Evolutionary conservation across 23 tunicate species (phyloP).

Genomic region (Ascidia mentula): DNA sequence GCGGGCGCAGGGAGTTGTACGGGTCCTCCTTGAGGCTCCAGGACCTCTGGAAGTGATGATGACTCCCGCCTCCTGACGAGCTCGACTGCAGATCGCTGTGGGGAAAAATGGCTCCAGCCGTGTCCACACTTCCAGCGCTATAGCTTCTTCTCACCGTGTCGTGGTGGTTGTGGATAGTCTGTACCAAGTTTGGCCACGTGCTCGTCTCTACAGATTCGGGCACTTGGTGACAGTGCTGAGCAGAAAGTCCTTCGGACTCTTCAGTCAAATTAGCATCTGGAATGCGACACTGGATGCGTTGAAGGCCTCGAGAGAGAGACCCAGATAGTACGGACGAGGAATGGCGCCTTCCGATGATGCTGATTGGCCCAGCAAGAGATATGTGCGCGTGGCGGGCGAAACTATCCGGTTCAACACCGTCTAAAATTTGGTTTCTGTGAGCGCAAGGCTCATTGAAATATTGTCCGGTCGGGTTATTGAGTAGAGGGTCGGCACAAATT

Average conservation of each 20-base stretch:
- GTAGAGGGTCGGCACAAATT: not conserved
- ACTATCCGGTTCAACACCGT: not conserved
- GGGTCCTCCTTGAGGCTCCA: constrained; percentile 15
- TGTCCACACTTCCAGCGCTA: constrained; percentile 67
- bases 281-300: not conserved
- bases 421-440: not conserved
- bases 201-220: not conserved
- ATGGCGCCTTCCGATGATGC: constrained; percentile 50
- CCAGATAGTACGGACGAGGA: constrained; percentile 8
- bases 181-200: not conserved
- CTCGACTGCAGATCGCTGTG: constrained; percentile 9
- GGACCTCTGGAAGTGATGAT: constrained; percentile 22
- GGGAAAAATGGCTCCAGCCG: constrained; percentile 19
- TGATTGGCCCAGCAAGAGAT: constrained; percentile 46
- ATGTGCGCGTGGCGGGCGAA: constrained; percentile 10
- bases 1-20: constrained; percentile 28
- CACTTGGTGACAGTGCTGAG: constrained; percentile 2
- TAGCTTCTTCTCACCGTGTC: constrained; percentile 58
- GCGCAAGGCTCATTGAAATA: not conserved
- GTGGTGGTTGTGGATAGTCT: constrained; percentile 17
- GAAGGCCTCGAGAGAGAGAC: not conserved
- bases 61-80: not conserved
- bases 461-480: not conserved
- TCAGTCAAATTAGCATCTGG: too few species aligned
- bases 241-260: not conserved